phyloP scores from a whole-genome alignment of 2,113 vertebrate genomes.

The Apodemus sylvaticus region DNA sequence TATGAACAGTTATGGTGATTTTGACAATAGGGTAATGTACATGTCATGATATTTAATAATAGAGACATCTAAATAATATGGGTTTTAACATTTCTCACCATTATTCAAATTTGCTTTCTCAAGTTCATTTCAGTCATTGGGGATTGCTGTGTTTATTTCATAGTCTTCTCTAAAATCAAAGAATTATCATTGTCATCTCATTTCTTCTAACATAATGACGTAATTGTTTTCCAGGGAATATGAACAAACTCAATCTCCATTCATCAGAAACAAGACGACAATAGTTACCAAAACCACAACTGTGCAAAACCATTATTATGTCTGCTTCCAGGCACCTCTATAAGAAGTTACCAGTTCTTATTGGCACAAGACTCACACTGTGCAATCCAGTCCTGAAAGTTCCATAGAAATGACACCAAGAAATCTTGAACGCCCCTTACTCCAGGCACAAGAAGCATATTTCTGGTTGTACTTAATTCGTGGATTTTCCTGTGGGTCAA shows the following conservation, averaged over 20 bases:
- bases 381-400: background rate
- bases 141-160: too few relatives aligned
- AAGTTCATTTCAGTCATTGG: too few relatives aligned
- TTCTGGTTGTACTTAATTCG: background rate
- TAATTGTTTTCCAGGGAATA: background rate
- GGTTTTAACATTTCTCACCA: too few relatives aligned
- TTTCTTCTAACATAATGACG: background rate
- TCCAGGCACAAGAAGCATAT: background rate
- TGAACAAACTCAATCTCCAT: background rate
- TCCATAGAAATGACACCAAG: background rate
- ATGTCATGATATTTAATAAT: too few relatives aligned
- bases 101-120: too few relatives aligned
- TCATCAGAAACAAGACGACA: background rate
- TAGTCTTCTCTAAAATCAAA: too few relatives aligned
- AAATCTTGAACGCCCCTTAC: background rate
- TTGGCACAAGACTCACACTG: background rate
- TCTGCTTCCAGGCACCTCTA: background rate
- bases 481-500: background rate
- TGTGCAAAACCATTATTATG: background rate
- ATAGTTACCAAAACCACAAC: background rate
- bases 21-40: too few relatives aligned
- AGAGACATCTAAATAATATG: too few relatives aligned
- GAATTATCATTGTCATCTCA: background rate
- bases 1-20: too few relatives aligned
- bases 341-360: background rate